Base-by-base conservation (phyloP, 2,888 invertebrate species). In the Halocaridina rubra region DNA sequence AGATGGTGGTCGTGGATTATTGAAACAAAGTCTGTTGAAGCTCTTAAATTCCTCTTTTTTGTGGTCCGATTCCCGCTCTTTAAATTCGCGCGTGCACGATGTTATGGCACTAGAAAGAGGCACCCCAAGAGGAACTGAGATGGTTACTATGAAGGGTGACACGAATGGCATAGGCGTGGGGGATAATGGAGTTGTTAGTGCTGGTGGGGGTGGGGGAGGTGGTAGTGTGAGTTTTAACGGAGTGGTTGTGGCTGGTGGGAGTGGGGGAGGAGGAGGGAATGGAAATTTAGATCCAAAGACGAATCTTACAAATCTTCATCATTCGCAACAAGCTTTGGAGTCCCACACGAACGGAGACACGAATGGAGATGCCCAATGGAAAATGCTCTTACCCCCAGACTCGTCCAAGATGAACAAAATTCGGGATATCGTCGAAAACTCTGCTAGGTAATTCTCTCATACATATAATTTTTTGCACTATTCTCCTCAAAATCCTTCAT, bases 341-440 rank as follows among this genome's bases (percentile, higher is more conserved):
- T 67, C 46, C 67, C 82, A 82, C 61, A 8, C 76, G 3, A 77
- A 77, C 39, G 82, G 82, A 27, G 61, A 19, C 30, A 3, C 61
- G 30, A 81, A 75, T 33, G 75, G 75, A 10, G 81, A 64, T 22
- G 75, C 64, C 16, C 82, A 77, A 69, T 85, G 85, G 85, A 85
- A 80, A 59, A 13, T 76, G 27, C n/a, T 75, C 64, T 5, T 39
- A 10, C 75, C 22, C 33, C 71, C 61, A 46, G 85, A 80, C 30
- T 57, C 80, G 13, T 57, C 80, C n/a, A 85, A 80, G 71, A 85
- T 85, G 85, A 80, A 57, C 80, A 85, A 85, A 53, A 80, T 85
- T n/a, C 29, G 77, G 24, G 85, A 85, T 0, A 80, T 85, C 76
- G 80, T 85, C 64, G 85, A 85, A 71, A 77, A 71, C 30, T 76